Conservation (phyloP, 2,888 invertebrate genomes). For the Acrobeloides nanus region DNA sequence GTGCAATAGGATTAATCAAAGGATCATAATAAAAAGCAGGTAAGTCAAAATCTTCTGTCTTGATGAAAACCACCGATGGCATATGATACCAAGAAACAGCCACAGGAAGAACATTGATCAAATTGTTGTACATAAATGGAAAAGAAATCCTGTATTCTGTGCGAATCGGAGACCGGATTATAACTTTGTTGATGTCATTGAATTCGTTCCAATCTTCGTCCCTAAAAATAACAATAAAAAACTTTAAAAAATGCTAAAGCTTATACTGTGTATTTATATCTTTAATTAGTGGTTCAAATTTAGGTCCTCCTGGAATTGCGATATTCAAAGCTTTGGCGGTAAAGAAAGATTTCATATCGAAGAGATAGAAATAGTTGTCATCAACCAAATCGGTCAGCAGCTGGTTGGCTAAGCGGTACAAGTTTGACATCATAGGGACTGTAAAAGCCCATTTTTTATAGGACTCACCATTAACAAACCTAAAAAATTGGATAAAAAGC, state of each 20-base stretch:
- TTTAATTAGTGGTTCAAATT: slow-evolving; percentile 97
- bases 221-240: slow-evolving; percentile 56
- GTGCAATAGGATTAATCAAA: slow-evolving; percentile 95
- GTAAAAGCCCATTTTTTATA: slow-evolving; percentile 92
- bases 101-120: slow-evolving; percentile 72
- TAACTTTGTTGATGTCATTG: slow-evolving; percentile 99
- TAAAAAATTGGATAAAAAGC: too few relatives aligned
- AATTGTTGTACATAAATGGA: slow-evolving; percentile 93
- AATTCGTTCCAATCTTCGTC: slow-evolving; percentile 99
- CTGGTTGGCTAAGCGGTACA: slow-evolving; percentile 94
- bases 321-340: slow-evolving; percentile 98
- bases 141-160: slow-evolving; percentile 99
- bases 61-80: slow-evolving; percentile 97
- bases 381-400: slow-evolving; percentile 86
- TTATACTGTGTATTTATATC: slow-evolving; percentile 87
- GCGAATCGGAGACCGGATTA: slow-evolving; percentile 92
- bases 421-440: slow-evolving; percentile 90
- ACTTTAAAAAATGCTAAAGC: slow-evolving; percentile 36
- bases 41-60: slow-evolving; percentile 98
- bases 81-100: slow-evolving; percentile 98
- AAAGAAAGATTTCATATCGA: slow-evolving; percentile 98
- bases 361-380: slow-evolving; percentile 95
- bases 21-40: slow-evolving; percentile 99
- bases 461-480: slow-evolving; percentile 87
- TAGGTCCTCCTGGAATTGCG: slow-evolving; percentile 98